Conservation (phyloP, 2,888 invertebrate genomes). For the Uloborus plumipes region DNA sequence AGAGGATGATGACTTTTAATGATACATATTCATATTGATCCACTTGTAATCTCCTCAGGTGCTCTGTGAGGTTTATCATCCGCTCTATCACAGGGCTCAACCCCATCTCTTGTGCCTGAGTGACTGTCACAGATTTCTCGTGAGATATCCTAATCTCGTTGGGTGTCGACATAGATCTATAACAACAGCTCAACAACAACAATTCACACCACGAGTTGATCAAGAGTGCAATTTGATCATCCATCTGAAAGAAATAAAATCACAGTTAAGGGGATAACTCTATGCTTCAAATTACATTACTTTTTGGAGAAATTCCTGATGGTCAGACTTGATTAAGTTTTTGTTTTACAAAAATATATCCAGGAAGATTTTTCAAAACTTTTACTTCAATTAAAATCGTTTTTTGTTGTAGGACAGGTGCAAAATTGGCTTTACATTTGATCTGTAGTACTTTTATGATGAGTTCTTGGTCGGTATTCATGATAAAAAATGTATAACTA, state of each 20-base stretch:
- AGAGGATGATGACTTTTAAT: constrained; percentile 92
- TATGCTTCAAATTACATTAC: too few relatives aligned
- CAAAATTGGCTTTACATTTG: too few relatives aligned
- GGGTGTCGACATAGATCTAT: constrained; percentile 90
- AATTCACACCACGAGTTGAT: constrained; percentile 98
- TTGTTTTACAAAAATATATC: too few relatives aligned
- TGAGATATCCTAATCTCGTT: constrained; percentile 79
- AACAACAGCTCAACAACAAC: constrained; percentile 91
- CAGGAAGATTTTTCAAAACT: too few relatives aligned
- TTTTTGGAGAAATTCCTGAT: too few relatives aligned
- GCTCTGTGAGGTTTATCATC: constrained; percentile 95
- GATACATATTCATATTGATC: constrained; percentile 97
- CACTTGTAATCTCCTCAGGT: constrained; percentile 87
- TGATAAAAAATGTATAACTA: too few relatives aligned
- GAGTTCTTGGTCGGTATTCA: too few relatives aligned
- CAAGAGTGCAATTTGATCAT: constrained; percentile 95
- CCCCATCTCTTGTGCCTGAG: constrained; percentile 81
- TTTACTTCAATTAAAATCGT: too few relatives aligned
- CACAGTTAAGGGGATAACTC: neutral
- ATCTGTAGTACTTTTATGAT: too few relatives aligned
- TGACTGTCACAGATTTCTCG: constrained; percentile 77
- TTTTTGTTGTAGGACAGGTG: too few relatives aligned
- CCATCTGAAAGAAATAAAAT: constrained; percentile 80
- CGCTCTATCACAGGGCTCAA: constrained; percentile 83
- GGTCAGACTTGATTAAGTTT: too few relatives aligned